These are phyloP conservation scores for Varecia variegata DNA, from an alignment of 2,797 vertebrate species.

Conservation along the genomic window DNA sequence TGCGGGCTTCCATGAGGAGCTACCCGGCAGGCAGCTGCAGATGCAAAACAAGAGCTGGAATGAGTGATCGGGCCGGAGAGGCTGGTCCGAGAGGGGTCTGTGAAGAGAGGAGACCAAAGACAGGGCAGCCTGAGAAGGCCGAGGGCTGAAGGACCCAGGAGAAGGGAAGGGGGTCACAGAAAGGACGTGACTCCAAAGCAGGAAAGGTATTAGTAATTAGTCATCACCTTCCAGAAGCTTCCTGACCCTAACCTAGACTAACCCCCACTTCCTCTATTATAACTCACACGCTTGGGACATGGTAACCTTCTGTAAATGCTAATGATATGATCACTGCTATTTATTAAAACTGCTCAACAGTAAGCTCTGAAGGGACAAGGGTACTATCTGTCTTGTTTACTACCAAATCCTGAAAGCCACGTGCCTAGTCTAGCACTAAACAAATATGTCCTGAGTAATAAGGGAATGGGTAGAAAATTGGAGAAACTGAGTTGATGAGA, in stretches of 20 bases:
- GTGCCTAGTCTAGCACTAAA: neutral
- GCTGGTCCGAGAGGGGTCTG: neutral
- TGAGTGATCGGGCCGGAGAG: neutral
- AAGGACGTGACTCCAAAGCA: neutral
- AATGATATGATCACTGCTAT: neutral
- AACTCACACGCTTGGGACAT: neutral
- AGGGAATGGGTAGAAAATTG: neutral
- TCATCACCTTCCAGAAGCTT: neutral
- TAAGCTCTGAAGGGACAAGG: neutral
- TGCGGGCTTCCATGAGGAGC: neutral
- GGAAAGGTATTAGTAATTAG: neutral
- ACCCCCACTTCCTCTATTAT: neutral
- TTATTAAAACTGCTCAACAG: neutral
- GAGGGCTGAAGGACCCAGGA: neutral
- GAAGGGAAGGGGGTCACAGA: neutral
- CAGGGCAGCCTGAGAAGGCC: neutral
- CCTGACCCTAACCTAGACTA: too few species aligned
- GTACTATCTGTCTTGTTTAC: neutral
- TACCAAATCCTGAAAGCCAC: neutral
- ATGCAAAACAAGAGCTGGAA: neutral
- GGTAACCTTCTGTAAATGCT: neutral
- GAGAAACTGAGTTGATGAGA: neutral
- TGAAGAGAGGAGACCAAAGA: neutral
- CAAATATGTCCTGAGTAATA: neutral
- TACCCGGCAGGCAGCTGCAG: neutral